Base-by-base conservation (phyloP, 1,140 invertebrate genomes). In the Diachasma alloeum region DNA sequence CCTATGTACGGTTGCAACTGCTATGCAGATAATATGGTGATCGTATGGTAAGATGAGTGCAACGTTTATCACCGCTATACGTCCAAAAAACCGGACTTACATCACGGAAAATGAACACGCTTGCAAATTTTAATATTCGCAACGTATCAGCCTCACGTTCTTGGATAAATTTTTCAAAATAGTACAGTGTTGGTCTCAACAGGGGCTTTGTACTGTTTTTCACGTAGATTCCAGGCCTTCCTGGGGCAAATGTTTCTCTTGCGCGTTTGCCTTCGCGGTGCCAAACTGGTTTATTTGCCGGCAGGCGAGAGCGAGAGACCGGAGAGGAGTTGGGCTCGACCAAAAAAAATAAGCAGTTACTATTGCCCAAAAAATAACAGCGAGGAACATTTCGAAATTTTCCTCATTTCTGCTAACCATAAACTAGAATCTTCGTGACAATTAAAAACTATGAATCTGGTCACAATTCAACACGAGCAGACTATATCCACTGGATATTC, bases 21-120 rank as follows among this genome's bases (percentile, higher is more conserved):
- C 15, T 88, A 88, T 87, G 85, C 85, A 88, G 85, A 87, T 88
- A 83, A 83, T 87, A 88, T 87, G 87, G 82, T 87, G 87, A 88
- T 87, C 79, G 68, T 68, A 78, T 69, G 79, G 76, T 81, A 77
- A 87, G 84, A 85, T 82, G 83, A 82, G 82, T 84, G 80, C 80
- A 85, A 84, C 84, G 82, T 83, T 83, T 85, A 82, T 86, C 81
- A 82, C 80, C 75, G 36, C 79, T 79, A 82, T 79, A 72, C 53
- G 56, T 68, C 59, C 56, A 72, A 70, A 59, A 74, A 75, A 76
- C 59, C 37, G 74, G 15, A n/a, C n/a, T 17, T 22, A 42, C 17
- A 42, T 24, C 11, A 19, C n/a, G 37, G 22, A 4, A 19, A 59
- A 70, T 22, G 44, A 39, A 70, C 19, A 8, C 68, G 13, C 44